Base-by-base conservation (phyloP, 1,140 invertebrate species). In the Bombus impatiens region DNA sequence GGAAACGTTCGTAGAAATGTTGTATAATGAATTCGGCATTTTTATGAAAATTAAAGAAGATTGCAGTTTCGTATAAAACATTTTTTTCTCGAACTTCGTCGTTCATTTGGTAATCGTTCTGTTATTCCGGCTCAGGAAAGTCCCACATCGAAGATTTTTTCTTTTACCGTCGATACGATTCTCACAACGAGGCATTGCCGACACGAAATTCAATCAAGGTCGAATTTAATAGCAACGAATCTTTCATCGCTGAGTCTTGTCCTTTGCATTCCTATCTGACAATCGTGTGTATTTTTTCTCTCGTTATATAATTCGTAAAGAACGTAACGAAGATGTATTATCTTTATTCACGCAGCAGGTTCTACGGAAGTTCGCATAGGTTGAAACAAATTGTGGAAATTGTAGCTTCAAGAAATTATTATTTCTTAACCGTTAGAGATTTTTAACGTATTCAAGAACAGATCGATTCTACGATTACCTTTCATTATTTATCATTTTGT, bases 191-290 rank as follows among this genome's bases (percentile, higher is more conserved):
- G 15, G 22, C 15, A 12, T 40, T 15, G 12, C 44, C 22, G 35
- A 59, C 25, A 13, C 5, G 47, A 59, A 57, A 57, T 40, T 76
- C 32, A 77, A 59, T 76, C 47, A 77, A 59, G 32, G 75, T 77
- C 59, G 25, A 59, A 59, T 59, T 77, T 57, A 53, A 53, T 25
- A 22, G 6, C 18, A 18, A 32, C 22, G 32, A 57, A n/a, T 72
- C 28, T 72, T 9, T 44, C 40, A n/a, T 18, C 40, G 42, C 8
- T 0, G 22, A 57, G 25, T n/a, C 25, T 35, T 12, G 25, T 44
- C 71, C 40, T 42, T 72, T 44, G 13, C 28, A 44, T 72, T 44
- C 28, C 13, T 18, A 15, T 71, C 37, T 8, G 12, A 4, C 3
- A 15, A 71, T 71, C 4, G 4, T 8, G 25, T 18, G 12, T n/a